phyloP scores from a whole-genome alignment of 1,140 invertebrate species.

The Solen grandis region DNA sequence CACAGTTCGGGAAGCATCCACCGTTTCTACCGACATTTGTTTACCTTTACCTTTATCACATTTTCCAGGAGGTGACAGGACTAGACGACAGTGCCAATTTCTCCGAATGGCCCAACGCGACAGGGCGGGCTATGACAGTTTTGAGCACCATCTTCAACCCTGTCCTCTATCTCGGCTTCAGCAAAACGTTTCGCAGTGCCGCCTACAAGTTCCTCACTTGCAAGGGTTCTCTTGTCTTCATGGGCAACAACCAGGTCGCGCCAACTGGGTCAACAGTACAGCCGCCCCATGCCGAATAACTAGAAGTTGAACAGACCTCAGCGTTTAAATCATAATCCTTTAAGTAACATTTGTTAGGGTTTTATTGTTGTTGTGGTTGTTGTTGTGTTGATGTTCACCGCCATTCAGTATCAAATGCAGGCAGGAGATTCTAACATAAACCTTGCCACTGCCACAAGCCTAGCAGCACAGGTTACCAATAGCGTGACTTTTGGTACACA shows the following conservation, averaged over 20 bases:
- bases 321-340: too few species aligned
- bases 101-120: slow-evolving; percentile 35
- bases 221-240: background rate
- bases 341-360: too few species aligned
- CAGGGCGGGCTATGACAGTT: slow-evolving; percentile 10
- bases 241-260: background rate
- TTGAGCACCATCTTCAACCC: slow-evolving; percentile 39
- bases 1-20: background rate
- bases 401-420: too few species aligned
- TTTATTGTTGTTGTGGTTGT: too few species aligned
- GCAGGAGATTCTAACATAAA: too few species aligned
- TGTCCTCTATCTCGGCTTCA: slow-evolving; percentile 28
- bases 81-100: slow-evolving; percentile 28
- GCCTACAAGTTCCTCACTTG: background rate
- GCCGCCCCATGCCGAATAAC: too few species aligned
- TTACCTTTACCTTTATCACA: background rate
- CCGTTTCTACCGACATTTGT: background rate
- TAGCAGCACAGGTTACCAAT: too few species aligned
- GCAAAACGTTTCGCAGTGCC: slow-evolving; percentile 5
- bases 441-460: too few species aligned
- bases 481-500: too few species aligned
- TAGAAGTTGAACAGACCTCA: too few species aligned
- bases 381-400: too few species aligned
- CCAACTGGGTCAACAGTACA: too few species aligned
- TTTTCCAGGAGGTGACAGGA: slow-evolving; percentile 48